Conservation (phyloP, 2,113 vertebrate genomes). For the Apaloderma vittatum region DNA sequence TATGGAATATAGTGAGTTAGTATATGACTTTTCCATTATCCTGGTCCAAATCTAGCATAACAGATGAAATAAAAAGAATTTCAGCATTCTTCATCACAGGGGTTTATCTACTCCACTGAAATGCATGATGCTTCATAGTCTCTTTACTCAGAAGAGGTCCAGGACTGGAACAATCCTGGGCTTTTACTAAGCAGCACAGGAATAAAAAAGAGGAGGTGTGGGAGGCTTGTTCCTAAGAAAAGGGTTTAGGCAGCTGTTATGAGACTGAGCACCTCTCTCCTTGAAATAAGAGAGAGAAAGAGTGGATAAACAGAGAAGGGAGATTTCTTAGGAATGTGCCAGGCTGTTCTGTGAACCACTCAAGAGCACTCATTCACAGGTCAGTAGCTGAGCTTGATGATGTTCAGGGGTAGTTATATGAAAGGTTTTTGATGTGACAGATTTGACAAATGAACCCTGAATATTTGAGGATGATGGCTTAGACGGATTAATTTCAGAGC, state of each 20-base stretch:
- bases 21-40: not conserved
- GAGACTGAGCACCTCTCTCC: not conserved
- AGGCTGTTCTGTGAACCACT: not conserved
- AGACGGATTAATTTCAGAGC: not conserved
- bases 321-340: not conserved
- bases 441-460: not conserved
- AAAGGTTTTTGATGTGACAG: not conserved
- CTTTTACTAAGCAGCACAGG: not conserved
- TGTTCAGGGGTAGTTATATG: not conserved
- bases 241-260: not conserved
- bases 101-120: not conserved
- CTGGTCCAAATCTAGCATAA: not conserved
- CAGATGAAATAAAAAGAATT: not conserved
- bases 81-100: not conserved
- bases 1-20: not conserved
- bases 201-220: not conserved
- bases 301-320: not conserved
- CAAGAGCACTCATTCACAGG: not conserved
- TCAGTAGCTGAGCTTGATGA: not conserved
- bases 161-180: not conserved
- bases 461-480: not conserved
- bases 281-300: not conserved
- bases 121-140: not conserved
- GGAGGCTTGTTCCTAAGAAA: not conserved
- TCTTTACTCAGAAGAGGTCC: not conserved